phyloP scores from a whole-genome alignment of 2,888 invertebrate species.

The Cheilosia scutellata region DNA sequence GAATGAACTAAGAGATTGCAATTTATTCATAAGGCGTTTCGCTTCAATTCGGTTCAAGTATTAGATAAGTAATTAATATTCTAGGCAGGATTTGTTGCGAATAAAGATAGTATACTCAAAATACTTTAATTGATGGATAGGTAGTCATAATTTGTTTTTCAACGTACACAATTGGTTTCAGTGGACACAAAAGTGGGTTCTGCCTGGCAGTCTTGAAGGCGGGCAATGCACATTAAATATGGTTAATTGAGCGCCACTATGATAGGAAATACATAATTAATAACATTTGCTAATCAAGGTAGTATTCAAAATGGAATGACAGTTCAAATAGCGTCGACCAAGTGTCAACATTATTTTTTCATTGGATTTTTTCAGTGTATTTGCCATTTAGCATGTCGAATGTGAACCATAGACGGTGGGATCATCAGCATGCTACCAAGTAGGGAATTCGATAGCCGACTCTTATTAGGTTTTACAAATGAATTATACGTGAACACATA shows the following conservation, averaged over 20 bases:
- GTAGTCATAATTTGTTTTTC: slow-evolving; percentile 10
- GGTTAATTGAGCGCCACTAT: not conserved
- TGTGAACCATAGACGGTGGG: no score
- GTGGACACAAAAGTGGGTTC: not conserved
- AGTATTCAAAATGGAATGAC: no score
- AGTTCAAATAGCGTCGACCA: no score
- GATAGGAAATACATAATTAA: not conserved
- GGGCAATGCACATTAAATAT: not conserved
- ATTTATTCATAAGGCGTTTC: slow-evolving; percentile 19
- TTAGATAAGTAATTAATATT: slow-evolving; percentile 16
- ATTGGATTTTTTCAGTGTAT: no score
- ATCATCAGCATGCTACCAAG: no score
- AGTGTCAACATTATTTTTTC: no score
- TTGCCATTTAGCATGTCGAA: no score
- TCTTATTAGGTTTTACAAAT: no score
- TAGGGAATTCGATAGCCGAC: no score
- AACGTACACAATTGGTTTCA: slow-evolving; percentile 5
- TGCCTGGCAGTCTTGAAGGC: not conserved
- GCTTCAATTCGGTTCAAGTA: slow-evolving; percentile 9
- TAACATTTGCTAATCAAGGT: not conserved
- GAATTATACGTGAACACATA: no score
- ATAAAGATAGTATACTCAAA: not conserved
- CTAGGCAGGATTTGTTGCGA: not conserved
- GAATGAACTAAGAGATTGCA: not conserved
- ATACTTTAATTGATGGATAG: not conserved